Evolutionary conservation across 2,888 invertebrate species (phyloP).

Genomic region (Crossocerus cetratus): DNA sequence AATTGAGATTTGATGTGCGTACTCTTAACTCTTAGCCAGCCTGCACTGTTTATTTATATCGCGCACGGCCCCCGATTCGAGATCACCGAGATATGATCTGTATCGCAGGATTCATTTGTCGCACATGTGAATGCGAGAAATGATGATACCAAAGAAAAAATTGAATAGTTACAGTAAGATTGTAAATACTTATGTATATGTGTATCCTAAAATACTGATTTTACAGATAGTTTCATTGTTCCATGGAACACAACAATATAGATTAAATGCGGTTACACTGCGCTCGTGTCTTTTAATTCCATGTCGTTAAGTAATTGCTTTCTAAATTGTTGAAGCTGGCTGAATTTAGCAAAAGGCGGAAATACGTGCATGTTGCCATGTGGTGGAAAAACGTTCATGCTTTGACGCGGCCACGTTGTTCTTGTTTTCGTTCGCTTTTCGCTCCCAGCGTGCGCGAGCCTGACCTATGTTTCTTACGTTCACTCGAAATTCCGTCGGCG

Average conservation of each 20-base stretch:
- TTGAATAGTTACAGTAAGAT: conserved; percentile 4
- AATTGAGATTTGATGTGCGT: background rate
- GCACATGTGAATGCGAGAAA: too few species aligned
- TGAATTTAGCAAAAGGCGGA: too few species aligned
- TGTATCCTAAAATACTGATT: too few species aligned
- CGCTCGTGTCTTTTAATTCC: background rate
- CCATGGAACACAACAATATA: too few species aligned
- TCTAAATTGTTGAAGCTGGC: too few species aligned
- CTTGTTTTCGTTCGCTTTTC: conserved; percentile 22
- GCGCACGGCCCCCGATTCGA: conserved; percentile 19
- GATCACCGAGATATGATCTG: conserved; percentile 4
- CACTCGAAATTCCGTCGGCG: conserved; percentile 54
- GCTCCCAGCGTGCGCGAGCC: conserved; percentile 22
- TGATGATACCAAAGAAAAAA: background rate
- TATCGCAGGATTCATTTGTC: too few species aligned
- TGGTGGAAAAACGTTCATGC: background rate
- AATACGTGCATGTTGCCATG: background rate
- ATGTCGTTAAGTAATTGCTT: background rate
- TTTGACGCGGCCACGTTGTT: background rate
- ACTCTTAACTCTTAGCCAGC: background rate
- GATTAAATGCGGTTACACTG: too few species aligned
- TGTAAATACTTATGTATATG: conserved; percentile 31
- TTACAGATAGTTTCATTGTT: too few species aligned
- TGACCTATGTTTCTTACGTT: conserved; percentile 36
- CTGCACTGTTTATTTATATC: background rate